phyloP scores from a whole-genome alignment of 2,113 vertebrate genomes.

The Oryzias melastigma region DNA sequence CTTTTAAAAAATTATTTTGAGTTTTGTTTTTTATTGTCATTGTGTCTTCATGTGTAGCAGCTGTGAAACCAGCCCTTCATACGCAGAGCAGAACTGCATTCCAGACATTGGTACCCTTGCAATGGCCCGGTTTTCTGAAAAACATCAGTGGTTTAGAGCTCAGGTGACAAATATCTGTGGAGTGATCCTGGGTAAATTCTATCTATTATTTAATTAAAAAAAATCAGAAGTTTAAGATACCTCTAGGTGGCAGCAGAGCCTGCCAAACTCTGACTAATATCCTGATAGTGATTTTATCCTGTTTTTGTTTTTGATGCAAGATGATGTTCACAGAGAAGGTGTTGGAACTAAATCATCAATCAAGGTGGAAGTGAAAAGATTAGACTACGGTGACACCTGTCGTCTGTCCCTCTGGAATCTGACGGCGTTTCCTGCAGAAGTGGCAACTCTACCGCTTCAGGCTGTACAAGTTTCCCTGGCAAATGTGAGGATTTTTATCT shows the following conservation, averaged over 20 bases:
- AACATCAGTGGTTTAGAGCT: constrained; percentile 70
- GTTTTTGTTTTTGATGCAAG: constrained; percentile 20
- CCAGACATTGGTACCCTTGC: constrained; percentile 73
- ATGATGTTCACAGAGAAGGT: constrained; percentile 7
- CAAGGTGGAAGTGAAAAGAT: constrained; percentile 67
- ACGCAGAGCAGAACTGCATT: constrained; percentile 66
- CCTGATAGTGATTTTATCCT: constrained; percentile 7
- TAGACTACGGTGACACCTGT: constrained; percentile 71
- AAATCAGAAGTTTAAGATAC: background rate
- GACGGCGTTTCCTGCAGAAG: constrained; percentile 54
- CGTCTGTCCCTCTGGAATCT: constrained; percentile 64
- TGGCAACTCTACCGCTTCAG: constrained; percentile 62
- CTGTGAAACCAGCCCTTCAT: constrained; percentile 50
- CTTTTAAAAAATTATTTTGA: background rate
- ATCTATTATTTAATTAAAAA: constrained; percentile 9
- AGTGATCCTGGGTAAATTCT: constrained; percentile 60
- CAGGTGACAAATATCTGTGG: constrained; percentile 75
- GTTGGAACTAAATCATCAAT: constrained; percentile 37
- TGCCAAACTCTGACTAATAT: constrained; percentile 12
- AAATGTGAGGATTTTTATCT: constrained; percentile 54
- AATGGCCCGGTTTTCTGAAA: constrained; percentile 64
- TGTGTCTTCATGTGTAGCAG: constrained; percentile 46
- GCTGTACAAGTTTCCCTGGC: constrained; percentile 72
- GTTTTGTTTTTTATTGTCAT: constrained; percentile 7
- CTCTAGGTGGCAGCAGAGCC: constrained; percentile 66